These are phyloP conservation scores for Zeus faber DNA, from an alignment of 2,113 vertebrate species.

Conservation along the genomic window DNA sequence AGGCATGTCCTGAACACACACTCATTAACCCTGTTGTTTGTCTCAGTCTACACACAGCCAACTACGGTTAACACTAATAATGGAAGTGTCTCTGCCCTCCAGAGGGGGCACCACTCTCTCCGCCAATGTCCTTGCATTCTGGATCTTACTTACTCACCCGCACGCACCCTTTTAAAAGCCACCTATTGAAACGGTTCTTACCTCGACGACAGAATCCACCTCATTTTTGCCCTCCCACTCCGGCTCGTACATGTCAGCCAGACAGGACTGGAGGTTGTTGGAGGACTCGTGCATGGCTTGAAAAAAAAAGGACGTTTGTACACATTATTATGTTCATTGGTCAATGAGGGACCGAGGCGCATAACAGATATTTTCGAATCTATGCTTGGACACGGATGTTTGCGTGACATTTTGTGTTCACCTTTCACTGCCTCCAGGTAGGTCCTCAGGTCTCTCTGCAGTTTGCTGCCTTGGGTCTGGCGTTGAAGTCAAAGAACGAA, in stretches of 20 bases:
- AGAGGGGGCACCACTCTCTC: too few relatives aligned
- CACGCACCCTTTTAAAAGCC: background rate
- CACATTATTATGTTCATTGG: background rate
- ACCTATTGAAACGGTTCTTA: constrained; percentile 58
- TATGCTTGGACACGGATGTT: background rate
- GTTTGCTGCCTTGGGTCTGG: constrained; percentile 87
- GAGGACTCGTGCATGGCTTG: constrained; percentile 97
- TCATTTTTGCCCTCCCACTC: constrained; percentile 93
- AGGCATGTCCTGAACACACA: too few relatives aligned
- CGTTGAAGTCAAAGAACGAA: constrained; percentile 21
- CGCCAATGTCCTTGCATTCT: too few relatives aligned
- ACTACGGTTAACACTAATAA: too few relatives aligned
- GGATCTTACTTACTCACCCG: too few relatives aligned
- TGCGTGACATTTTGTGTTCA: constrained; percentile 43
- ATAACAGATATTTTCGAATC: too few relatives aligned
- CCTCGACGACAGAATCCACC: constrained; percentile 90
- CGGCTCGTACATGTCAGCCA: constrained; percentile 93
- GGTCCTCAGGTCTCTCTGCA: constrained; percentile 93
- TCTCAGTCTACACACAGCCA: too few relatives aligned
- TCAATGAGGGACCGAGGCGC: background rate
- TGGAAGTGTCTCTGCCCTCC: too few relatives aligned
- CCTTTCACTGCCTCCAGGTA: constrained; percentile 93
- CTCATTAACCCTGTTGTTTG: too few relatives aligned
- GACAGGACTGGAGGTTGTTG: constrained; percentile 88
- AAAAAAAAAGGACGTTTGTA: constrained; percentile 18